Base-by-base conservation (phyloP, 2,113 vertebrate genomes). In the Meriones unguiculatus region DNA sequence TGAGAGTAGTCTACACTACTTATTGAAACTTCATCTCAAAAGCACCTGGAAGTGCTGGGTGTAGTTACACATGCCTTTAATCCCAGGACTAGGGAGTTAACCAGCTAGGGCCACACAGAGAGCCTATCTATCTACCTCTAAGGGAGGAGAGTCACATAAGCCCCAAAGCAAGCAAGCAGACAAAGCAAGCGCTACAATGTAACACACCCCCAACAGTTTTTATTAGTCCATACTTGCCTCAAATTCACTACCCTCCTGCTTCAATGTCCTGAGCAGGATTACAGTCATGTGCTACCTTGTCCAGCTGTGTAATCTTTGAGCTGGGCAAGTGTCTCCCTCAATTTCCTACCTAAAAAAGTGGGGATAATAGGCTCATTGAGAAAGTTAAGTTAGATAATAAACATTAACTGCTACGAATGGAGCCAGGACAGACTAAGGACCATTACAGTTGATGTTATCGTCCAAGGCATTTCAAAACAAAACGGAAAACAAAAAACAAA, bases 301-400 rank as follows among this genome's bases (percentile, higher is more conserved):
- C n/a, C 30, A 91, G n/a, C 50, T 82, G 32, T 75, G 15, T 88
- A 80, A 75, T 85, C 76, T 57, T 20, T 57, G 38, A 95, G 78
- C 54, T 57, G 38, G 95, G 78, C 50, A 73, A 91, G 46, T 91
- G 86, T 67, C 50, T 95, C 76, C 77, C 50, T 95, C 81, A 65
- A 11, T 82, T n/a, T 81, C 65, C 59, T 92, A 41, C 22, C 35
- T 95, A 46, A 32, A 95, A 91, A 93, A 82, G 87, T 89, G 80
- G 32, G 18, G 14, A 65, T 7, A 95, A 57, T 18, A 95, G 35
- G 46, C 57, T 75, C 84, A 18, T 38, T 90, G 65, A 59, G 28
- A 80, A 93, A 67, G 89, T 64, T 52, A 67, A 95, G 84, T 41
- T 77, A 92, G 25, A 77, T 38, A 64, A 67, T 57, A 84, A 20